Evolutionary conservation across 2,888 invertebrate species (phyloP).

Genomic region (Drosophila crucigera): DNA sequence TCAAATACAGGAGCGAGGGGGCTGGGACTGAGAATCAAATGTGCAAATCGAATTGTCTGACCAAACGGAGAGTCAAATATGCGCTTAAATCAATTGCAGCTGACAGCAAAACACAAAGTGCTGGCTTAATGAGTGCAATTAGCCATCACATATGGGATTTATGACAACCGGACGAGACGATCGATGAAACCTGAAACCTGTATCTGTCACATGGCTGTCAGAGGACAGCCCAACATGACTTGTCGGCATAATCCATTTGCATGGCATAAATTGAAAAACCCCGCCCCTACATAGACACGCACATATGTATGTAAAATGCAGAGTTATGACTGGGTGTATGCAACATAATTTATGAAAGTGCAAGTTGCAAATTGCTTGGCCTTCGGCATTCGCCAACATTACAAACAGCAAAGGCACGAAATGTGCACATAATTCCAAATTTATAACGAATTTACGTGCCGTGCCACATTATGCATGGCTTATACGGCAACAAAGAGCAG

Average conservation of each 20-base stretch:
- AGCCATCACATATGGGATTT: constrained; percentile 25
- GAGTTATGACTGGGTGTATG: constrained; percentile 48
- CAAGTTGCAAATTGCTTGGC: constrained; percentile 77
- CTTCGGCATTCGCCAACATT: constrained; percentile 52
- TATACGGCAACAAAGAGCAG: constrained; percentile 13
- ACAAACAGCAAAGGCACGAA: constrained; percentile 51
- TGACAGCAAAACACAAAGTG: constrained; percentile 37
- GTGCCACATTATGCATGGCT: constrained; percentile 63
- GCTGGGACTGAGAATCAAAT: constrained; percentile 16
- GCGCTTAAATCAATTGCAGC: constrained; percentile 51
- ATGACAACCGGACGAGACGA: background rate
- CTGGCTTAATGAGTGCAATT: constrained; percentile 63
- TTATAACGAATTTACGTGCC: constrained; percentile 75
- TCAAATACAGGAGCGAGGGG: background rate
- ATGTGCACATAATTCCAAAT: constrained; percentile 78
- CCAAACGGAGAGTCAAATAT: constrained; percentile 27
- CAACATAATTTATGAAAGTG: constrained; percentile 77
- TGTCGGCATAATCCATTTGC: constrained; percentile 63
- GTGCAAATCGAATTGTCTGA: constrained; percentile 28
- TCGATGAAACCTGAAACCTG: background rate
- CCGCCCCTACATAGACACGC: constrained; percentile 14
- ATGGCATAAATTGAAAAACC: constrained; percentile 60
- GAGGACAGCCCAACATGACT: constrained; percentile 40
- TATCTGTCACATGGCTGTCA: constrained; percentile 36
- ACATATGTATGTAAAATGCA: constrained; percentile 25